Conservation (phyloP, 1,140 invertebrate species). For the Oryzaephilus surinamensis region DNA sequence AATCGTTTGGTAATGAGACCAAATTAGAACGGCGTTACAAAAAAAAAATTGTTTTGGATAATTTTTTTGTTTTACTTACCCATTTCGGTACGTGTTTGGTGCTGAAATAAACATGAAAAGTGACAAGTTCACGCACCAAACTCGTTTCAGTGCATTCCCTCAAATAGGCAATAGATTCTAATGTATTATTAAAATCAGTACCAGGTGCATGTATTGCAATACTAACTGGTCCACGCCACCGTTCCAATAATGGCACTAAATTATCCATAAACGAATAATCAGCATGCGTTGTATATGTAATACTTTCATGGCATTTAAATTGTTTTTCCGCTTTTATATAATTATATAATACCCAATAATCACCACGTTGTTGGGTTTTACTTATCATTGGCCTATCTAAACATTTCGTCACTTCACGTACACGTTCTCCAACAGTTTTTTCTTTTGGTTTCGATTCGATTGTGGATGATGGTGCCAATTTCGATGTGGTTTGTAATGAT, state of each 20-base stretch:
- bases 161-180: constrained; percentile 57
- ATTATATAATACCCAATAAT: constrained; percentile 85
- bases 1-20: too few species aligned
- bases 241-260: constrained; percentile 66
- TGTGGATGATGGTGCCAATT: neutral
- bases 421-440: constrained; percentile 27
- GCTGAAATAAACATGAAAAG: constrained; percentile 80
- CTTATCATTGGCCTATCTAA: constrained; percentile 51
- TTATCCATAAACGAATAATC: constrained; percentile 88
- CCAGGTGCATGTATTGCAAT: constrained; percentile 68
- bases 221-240: constrained; percentile 60
- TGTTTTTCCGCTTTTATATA: constrained; percentile 62
- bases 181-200: constrained; percentile 50
- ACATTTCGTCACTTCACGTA: constrained; percentile 47
- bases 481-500: constrained; percentile 3
- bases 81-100: constrained; percentile 70
- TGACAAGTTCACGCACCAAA: constrained; percentile 62
- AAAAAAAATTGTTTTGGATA: too few species aligned
- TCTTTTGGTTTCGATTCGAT: constrained; percentile 1
- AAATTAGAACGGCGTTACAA: too few species aligned
- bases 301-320: constrained; percentile 76
- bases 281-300: constrained; percentile 88
- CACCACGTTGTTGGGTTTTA: constrained; percentile 64
- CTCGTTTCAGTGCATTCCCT: constrained; percentile 53
- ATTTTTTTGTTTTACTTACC: constrained; percentile 46